Evolutionary conservation across 2,113 vertebrate species (phyloP), one percentile per base, ranked within the genome.

Genomic region (Rhynchomys soricoides): DNA sequence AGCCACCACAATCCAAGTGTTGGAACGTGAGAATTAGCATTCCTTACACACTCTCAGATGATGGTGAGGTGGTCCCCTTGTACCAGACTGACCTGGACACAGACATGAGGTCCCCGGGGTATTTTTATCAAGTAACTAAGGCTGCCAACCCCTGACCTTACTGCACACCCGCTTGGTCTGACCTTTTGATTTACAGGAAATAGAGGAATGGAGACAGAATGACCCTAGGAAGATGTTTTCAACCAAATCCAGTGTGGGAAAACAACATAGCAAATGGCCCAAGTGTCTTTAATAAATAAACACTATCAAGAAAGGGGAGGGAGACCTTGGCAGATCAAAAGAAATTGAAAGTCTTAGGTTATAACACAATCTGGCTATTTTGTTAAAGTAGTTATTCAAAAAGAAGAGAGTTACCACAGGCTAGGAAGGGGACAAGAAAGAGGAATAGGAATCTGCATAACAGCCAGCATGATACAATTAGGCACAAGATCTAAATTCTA

Each of bases 201-300:
- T 5, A 26, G 19, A 59, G 21, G 40, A 79, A 55, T 1, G 13
- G 26, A 83, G 9, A 90, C 22, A 74, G 1, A 34, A 82, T 15
- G 71, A 5, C 40, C 71, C 66, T 64, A 55, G 70, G 40, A 75
- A 94, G 31, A n/a, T 3, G 1, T 15, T 34, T 43, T 62, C 64
- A 34, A 40, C 31, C 52, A 86, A 82, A 71, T 52, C 64, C 88
- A 94, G 29, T 21, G 22, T 15, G 15, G 26, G n/a, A 26, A 93
- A 70, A 43, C 48, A 31, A 85, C 9, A 77, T 37, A 45, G 55
- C 48, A 82, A 66, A 68, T n/a, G 29, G 59, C 66, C 57, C 5
- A 5, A 55, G 50, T 43, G 82, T 73, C 88, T 77, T 90, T 26
- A 70, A 75, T 70, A 94, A 93, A 62, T 40, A 91, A 77, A 90